A percentile compares a stretch with the other conserved stretches of the same genome.
phyloP scores from a whole-genome alignment of 2,113 vertebrate genomes.

The Grallaria varia region DNA sequence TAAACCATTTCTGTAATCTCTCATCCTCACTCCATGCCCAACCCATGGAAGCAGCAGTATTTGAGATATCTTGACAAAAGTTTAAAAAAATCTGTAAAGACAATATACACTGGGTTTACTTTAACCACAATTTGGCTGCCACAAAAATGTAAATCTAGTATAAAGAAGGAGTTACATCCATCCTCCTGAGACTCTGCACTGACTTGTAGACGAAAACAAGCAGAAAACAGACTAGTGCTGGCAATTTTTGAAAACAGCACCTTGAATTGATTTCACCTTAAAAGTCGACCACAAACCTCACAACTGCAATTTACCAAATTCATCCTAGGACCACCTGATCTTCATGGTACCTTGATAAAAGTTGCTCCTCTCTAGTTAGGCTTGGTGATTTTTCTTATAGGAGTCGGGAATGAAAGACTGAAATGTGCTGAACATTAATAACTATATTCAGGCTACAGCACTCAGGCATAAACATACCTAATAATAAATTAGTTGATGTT shows the following conservation, averaged over 20 bases:
- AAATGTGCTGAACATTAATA: background rate
- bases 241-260: background rate
- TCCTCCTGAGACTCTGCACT: background rate
- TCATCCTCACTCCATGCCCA: background rate
- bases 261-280: background rate
- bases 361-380: background rate
- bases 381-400: background rate
- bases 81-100: background rate
- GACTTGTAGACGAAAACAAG: background rate
- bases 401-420: background rate
- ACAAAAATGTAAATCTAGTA: background rate
- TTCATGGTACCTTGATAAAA: background rate
- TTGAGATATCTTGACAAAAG: background rate
- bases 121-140: background rate
- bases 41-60: background rate
- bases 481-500: background rate
- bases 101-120: fast-evolving
- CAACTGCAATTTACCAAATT: background rate
- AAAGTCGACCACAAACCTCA: background rate
- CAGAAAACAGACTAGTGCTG: background rate
- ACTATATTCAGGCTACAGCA: background rate
- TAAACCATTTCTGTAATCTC: background rate
- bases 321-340: background rate
- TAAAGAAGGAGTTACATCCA: background rate
- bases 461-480: background rate